Evolutionary conservation across 2,113 vertebrate genomes (phyloP), one percentile per base, ranked within the genome.

Genomic region (Synchiropus splendidus): DNA sequence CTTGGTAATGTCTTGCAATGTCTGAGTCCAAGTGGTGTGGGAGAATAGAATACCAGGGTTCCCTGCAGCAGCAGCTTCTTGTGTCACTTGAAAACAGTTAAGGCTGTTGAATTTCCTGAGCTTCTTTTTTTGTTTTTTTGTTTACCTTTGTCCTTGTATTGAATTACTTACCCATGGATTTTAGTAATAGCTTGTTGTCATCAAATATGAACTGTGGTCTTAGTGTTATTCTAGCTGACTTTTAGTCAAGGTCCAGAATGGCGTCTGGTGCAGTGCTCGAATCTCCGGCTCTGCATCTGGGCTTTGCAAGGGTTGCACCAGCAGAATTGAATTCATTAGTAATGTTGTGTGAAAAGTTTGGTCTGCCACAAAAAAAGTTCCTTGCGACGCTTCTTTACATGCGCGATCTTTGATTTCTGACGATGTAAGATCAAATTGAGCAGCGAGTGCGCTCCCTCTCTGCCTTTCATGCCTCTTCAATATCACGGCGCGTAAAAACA

Each of bases 381-480:
- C 57, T 48, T 77, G 69, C 60, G 51, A 70, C 72, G 53, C 64
- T 51, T 78, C 70, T 82, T 80, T 79, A 81, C 78, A 79, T 54
- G 75, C 74, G 52, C 61, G 31, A 73, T 78, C 80, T 85, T 85
- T 83, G 82, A 86, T 84, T 85, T 82, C 64, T 72, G 69, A 74
- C 72, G 61, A 82, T 79, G 82, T 81, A 75, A 79, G 79, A 87
- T 84, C 79, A 84, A 81, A 85, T 79, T 79, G 72, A 75, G 71
- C 73, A 67, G 74, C 74, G 64, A 67, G 72, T 70, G 73, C 56
- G 76, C 65, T 75, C 77, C 57, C 74, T 56, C 70, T 70, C 67
- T 66, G 67, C 55, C 81, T 84, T 83, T 85, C 73, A 83, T 74
- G 77, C 64, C 6, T 64, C 74, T 67, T 79, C 72, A 71, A 75